These are phyloP conservation scores for Pecten maximus DNA, from an alignment of 2,888 invertebrate genomes.

Conservation along the genomic window DNA sequence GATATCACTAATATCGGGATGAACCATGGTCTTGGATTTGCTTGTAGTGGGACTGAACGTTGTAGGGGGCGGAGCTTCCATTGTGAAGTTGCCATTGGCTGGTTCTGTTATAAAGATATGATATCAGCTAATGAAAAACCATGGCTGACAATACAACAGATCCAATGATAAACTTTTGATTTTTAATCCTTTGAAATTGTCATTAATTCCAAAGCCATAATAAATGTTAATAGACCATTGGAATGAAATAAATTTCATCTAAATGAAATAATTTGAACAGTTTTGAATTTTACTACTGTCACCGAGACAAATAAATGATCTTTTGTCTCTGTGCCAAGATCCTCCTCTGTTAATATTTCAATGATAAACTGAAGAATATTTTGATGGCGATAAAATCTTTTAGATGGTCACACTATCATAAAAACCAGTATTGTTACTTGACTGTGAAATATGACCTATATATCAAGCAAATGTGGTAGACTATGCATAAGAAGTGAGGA, in stretches of 20 bases:
- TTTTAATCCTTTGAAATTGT: not conserved
- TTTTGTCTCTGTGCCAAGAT: too few species aligned
- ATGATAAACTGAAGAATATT: too few species aligned
- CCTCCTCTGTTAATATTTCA: too few species aligned
- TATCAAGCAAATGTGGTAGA: too few species aligned
- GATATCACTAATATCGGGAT: not conserved
- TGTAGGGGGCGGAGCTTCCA: slow-evolving; percentile 83
- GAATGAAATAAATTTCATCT: too few species aligned
- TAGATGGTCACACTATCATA: too few species aligned
- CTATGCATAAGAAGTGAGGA: too few species aligned
- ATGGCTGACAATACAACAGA: not conserved
- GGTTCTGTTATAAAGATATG: slow-evolving; percentile 82
- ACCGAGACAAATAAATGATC: too few species aligned
- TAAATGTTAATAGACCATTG: too few species aligned
- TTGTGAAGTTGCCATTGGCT: slow-evolving; percentile 88
- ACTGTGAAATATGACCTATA: too few species aligned
- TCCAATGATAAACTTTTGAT: not conserved
- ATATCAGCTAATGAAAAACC: slow-evolving; percentile 2
- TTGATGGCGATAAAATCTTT: too few species aligned
- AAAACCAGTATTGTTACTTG: too few species aligned
- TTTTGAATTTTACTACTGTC: not conserved
- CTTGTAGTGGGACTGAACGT: slow-evolving; percentile 63
- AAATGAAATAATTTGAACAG: not conserved
- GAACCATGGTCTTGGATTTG: slow-evolving; percentile 16
- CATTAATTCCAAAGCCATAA: not conserved